Base-by-base conservation (phyloP, 2,797 vertebrate genomes). In the Myotis vivesi region DNA sequence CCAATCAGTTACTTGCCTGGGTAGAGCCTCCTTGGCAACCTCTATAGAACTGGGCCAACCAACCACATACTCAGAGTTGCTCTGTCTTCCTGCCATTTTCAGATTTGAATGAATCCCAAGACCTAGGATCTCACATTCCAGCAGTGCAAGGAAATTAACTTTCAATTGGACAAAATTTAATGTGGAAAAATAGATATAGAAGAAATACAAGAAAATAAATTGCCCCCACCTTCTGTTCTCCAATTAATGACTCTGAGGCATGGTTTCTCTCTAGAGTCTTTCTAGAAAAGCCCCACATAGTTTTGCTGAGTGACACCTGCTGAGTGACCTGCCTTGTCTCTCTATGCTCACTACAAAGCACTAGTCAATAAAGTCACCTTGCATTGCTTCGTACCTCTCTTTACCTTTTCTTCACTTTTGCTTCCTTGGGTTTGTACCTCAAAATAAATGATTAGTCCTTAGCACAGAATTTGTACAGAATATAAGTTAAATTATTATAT, bases 391-490 rank as follows among this genome's bases (percentile, higher is more conserved):
- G 68, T 23, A 30, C 20, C 36, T 92, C n/a, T 3, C 22, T 91
- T 55, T 64, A 44, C 6, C 10, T 17, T 73, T 68, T 49, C 41
- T 87, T 81, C 73, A 81, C 25, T 87, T 87, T 53, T 57, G 49
- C 55, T 87, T 62, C 22, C n/a, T 25, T 51, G 23, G 17, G 66
- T 87, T 93, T 89, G 15, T 36, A 68, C 30, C 46, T 75, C 73
- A 86, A 91, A 83, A 88, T 79, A 92, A 93, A 83, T 79, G 36
- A 94, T 46, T 64, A 79, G 25, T 41, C 62, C 46, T 93, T 94
- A 73, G 28, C 62, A 71, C 33, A 93, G 38, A 57, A 51, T 88
- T 38, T 88, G 19, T 57, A 69, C 30, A 33, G 41, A 66, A 75
- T 22, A 33, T 46, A 66, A 79, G 20, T 80, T 44, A 87, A 94